A percentile compares a stretch with the other conserved stretches of the same genome.
Evolutionary conservation across 2,888 invertebrate species (phyloP).

Genomic region (Lasioglossum oenotherae): DNA sequence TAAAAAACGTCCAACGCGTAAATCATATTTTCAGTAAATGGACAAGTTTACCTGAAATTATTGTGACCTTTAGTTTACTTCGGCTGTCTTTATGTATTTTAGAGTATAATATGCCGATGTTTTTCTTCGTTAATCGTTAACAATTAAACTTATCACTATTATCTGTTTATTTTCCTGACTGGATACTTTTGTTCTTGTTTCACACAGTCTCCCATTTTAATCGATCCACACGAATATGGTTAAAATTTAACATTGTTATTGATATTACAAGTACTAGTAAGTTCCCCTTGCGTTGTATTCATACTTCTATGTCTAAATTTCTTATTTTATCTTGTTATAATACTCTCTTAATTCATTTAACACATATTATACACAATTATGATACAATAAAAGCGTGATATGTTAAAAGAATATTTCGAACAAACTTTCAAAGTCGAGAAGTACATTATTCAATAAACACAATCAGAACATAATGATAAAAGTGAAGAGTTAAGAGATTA

Average conservation of each 20-base stretch:
- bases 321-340: constrained; percentile 12
- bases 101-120: constrained; percentile 29
- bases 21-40: constrained; percentile 23
- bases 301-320: constrained; percentile 1
- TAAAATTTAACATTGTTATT: constrained; percentile 2
- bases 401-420: constrained; percentile 10
- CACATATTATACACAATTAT: constrained; percentile 15
- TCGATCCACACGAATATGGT: constrained; percentile 15
- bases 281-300: constrained; percentile 3
- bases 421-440: constrained; percentile 1
- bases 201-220: background rate
- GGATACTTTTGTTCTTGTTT: constrained; percentile 20
- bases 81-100: constrained; percentile 29
- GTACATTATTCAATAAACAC: background rate
- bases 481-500: background rate
- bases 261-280: constrained; percentile 9
- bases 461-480: background rate
- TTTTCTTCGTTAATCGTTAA: constrained; percentile 28
- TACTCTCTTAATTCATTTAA: constrained; percentile 13
- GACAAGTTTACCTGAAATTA: constrained; percentile 34
- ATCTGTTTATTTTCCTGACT: constrained; percentile 18
- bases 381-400: constrained; percentile 8
- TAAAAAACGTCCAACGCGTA: constrained; percentile 33
- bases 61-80: constrained; percentile 19
- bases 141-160: constrained; percentile 33